These are phyloP conservation scores for Sylvietta virens DNA, from an alignment of 2,113 vertebrate genomes.

Conservation along the genomic window DNA sequence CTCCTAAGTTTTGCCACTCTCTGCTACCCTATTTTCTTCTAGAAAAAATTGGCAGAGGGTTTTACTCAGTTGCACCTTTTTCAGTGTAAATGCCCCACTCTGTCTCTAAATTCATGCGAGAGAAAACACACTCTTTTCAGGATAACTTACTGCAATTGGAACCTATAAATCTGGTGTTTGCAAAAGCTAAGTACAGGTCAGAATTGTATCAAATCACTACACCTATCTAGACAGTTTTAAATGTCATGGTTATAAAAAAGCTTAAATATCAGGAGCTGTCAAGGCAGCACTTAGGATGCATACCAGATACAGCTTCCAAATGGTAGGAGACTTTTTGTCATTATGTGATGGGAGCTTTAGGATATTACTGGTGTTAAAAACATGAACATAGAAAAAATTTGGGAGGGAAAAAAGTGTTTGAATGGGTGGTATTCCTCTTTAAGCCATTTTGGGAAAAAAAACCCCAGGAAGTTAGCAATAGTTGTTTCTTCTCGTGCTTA, in stretches of 20 bases:
- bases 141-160: neutral
- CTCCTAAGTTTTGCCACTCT: neutral
- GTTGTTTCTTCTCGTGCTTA: neutral
- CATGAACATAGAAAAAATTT: neutral
- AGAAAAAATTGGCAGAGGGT: neutral
- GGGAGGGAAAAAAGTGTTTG: neutral
- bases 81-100: neutral
- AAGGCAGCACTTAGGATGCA: neutral
- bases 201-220: neutral
- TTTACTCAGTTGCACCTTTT: neutral
- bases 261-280: neutral
- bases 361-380: neutral
- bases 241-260: neutral
- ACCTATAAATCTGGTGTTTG: neutral
- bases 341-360: neutral
- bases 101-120: neutral
- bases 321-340: neutral
- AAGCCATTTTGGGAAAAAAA: neutral
- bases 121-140: neutral
- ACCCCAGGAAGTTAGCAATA: rapidly evolving
- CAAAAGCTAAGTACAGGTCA: neutral
- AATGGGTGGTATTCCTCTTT: neutral
- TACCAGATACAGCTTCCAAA: neutral
- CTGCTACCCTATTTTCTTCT: neutral
- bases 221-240: neutral